A percentile compares a stretch with the other conserved stretches of the same genome.
Evolutionary conservation across 1,140 invertebrate genomes (phyloP).

Genomic region (Listronotus bonariensis): DNA sequence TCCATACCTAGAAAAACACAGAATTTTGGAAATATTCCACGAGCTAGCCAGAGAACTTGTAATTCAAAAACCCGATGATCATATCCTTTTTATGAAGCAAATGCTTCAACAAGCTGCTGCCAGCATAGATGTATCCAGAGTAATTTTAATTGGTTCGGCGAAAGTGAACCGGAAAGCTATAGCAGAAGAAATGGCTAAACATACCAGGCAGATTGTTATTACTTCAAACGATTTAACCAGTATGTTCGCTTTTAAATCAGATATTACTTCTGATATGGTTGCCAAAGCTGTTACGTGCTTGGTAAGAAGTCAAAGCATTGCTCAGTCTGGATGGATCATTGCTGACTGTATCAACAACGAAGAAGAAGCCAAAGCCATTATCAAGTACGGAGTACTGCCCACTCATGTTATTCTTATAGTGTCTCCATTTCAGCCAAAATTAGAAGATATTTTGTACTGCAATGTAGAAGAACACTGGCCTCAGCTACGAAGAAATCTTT

Average conservation of each 20-base stretch:
- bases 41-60: constrained; percentile 58
- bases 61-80: constrained; percentile 59
- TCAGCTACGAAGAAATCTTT: constrained; percentile 44
- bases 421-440: constrained; percentile 46
- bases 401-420: constrained; percentile 60
- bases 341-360: constrained; percentile 57
- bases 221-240: constrained; percentile 29
- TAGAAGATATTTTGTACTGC: constrained; percentile 49
- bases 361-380: constrained; percentile 56
- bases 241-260: not conserved
- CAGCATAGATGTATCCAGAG: constrained; percentile 54
- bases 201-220: constrained; percentile 47
- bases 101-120: constrained; percentile 54
- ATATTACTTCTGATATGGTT: not conserved
- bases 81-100: constrained; percentile 59
- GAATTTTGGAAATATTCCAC: constrained; percentile 60
- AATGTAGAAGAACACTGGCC: constrained; percentile 48
- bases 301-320: constrained; percentile 45
- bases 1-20: constrained; percentile 61
- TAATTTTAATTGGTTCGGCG: constrained; percentile 57
- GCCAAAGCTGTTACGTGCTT: constrained; percentile 35
- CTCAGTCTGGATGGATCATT: constrained; percentile 50
- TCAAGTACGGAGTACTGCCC: constrained; percentile 57
- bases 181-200: constrained; percentile 46
- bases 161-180: constrained; percentile 50